These are phyloP conservation scores for Malurus leucopterus DNA, from an alignment of 2,797 vertebrate species.

Conservation along the genomic window DNA sequence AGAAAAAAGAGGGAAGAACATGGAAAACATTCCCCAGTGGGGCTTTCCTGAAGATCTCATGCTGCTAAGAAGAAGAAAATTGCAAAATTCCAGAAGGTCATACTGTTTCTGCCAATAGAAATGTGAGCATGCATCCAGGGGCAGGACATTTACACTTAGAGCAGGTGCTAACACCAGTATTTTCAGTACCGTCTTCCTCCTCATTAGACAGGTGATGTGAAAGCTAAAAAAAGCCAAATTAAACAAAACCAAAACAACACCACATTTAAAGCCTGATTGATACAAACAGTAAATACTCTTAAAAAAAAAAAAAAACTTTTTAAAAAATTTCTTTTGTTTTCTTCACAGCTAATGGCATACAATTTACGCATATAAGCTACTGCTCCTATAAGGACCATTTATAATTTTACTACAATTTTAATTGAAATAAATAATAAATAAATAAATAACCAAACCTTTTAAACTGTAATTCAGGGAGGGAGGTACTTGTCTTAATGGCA, in stretches of 20 bases:
- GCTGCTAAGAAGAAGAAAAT: neutral
- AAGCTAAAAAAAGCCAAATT: neutral
- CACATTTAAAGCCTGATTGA: neutral
- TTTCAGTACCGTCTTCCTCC: neutral
- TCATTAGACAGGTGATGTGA: neutral
- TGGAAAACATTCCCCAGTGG: neutral
- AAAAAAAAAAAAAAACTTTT: neutral
- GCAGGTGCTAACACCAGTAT: neutral
- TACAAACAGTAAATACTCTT: neutral
- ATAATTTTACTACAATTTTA: conserved; percentile 24
- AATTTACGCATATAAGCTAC: neutral
- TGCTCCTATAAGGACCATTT: neutral
- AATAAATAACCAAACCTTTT: conserved; percentile 15
- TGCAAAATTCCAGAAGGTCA: conserved; percentile 9
- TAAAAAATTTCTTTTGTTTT: neutral
- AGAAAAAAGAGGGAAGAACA: conserved; percentile 2
- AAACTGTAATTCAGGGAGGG: conserved; percentile 15
- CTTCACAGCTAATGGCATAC: neutral
- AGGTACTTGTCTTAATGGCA: conserved; percentile 21
- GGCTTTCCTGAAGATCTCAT: conserved; percentile 12
- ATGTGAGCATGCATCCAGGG: neutral
- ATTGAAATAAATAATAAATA: conserved; percentile 23
- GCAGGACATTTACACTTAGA: neutral
- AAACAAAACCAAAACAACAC: neutral
- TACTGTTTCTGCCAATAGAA: neutral